Evolutionary conservation across 2,797 vertebrate species (phyloP), one percentile per base, ranked within the genome.

Genomic region (Takifugu ocellatus): DNA sequence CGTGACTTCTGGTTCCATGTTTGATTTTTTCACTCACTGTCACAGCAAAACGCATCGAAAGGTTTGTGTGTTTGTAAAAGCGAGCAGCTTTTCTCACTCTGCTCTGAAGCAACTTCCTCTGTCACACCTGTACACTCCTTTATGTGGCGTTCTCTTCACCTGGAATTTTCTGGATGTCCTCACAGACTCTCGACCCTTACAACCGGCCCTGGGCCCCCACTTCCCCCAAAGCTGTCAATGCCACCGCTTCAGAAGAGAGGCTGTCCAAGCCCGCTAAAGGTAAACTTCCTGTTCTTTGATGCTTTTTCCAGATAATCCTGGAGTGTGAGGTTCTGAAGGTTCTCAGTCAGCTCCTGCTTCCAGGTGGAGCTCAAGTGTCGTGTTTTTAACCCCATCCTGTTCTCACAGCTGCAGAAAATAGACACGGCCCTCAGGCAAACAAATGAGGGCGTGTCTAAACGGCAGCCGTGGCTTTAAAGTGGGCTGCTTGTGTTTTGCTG

Each of bases 21-120:
- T 95, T 88, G 96, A 98, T 83, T 99, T 95, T 92, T 96, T 97
- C 84, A 95, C 93, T 27, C 97, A 99, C 85, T 92, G 98, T 89
- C 96, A 98, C 79, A 93, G 93, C 89, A 98, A 95, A 88, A 90
- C 88, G 7, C 97, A 99, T 61, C 90, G 90, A 75, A 94, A 98
- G 95, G 97, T 99, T 93, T 65, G 94, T 93, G 36, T 3, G 4
- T 45, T 1, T 58, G 9, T 47, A 6, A 31, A 36, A 12, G 33
- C 33, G 10, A 12, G 7, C 17, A 14, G 14, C 2, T 36, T 10
- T 25, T 3, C 1, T 36, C 33, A 9, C 31, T 33, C 31, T 33
- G 6, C 31, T 8, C 4, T 33, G 31, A 33, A 33, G 31, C 31
- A 7, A 33, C 31, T 8, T 33, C 6, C 43, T 44, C 15, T 44